These are phyloP conservation scores for Sesamia inferens DNA, from an alignment of 2,888 invertebrate species.

Conservation along the genomic window DNA sequence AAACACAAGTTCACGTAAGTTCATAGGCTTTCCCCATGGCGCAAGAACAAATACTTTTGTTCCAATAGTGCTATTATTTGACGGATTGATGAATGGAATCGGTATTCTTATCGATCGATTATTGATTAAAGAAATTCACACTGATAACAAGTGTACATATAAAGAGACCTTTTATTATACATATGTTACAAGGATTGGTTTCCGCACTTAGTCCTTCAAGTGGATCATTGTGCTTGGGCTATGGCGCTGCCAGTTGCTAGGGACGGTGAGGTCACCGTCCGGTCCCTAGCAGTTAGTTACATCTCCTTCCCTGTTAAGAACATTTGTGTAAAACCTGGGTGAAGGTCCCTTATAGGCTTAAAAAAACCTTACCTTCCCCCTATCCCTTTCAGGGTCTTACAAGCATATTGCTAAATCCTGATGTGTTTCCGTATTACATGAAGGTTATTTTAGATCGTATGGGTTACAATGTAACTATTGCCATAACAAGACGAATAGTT, in stretches of 20 bases:
- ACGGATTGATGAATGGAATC: constrained; percentile 12
- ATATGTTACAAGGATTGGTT: no score
- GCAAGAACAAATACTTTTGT: constrained; percentile 43
- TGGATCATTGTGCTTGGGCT: no score
- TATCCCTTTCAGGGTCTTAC: background rate
- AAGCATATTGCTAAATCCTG: background rate
- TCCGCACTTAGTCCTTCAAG: no score
- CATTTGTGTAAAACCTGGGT: no score
- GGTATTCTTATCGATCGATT: constrained; percentile 16
- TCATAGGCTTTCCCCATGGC: constrained; percentile 51
- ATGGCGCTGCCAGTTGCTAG: no score
- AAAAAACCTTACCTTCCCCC: no score
- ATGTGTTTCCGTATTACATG: background rate
- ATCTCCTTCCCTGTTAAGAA: no score
- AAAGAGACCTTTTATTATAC: no score
- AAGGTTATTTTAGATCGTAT: background rate
- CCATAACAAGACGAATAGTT: background rate
- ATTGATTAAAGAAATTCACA: background rate
- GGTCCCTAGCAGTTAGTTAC: no score
- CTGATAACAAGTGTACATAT: background rate
- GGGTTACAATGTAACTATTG: background rate
- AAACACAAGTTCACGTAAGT: constrained; percentile 45
- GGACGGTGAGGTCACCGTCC: no score
- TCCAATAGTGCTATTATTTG: constrained; percentile 10
- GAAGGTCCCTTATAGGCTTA: no score